Percentiles rank a stretch among this genome's conserved stretches.
These are phyloP conservation scores for Phragmatobia fuliginosa DNA, from an alignment of 2,888 invertebrate genomes.

Conservation along the genomic window DNA sequence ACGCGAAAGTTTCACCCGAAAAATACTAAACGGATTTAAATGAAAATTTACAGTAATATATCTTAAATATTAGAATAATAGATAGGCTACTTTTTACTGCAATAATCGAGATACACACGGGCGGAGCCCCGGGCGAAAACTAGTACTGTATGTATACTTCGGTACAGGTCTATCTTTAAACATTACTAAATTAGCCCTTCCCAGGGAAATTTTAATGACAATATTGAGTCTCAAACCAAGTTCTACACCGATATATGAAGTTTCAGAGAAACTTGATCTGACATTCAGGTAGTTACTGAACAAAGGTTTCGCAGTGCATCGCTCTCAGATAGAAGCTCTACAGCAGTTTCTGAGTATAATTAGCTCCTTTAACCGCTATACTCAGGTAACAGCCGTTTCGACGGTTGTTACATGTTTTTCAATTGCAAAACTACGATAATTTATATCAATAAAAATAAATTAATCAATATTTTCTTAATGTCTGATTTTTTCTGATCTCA, in stretches of 20 bases:
- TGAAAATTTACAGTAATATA: too few species aligned
- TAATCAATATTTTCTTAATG: neutral
- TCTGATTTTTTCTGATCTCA: neutral
- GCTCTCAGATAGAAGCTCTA: constrained; percentile 22
- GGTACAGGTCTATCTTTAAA: neutral
- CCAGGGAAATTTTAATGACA: neutral
- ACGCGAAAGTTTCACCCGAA: too few species aligned
- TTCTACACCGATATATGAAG: neutral
- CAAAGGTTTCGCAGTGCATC: constrained; percentile 15
- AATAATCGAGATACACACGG: too few species aligned
- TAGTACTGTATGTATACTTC: too few species aligned
- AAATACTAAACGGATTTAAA: too few species aligned
- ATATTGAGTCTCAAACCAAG: neutral
- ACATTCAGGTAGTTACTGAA: constrained; percentile 11
- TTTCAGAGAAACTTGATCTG: constrained; percentile 5
- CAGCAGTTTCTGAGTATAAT: constrained; percentile 40
- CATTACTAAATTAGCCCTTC: neutral
- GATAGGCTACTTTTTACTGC: too few species aligned
- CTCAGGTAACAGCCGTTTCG: neutral
- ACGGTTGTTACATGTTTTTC: too few species aligned
- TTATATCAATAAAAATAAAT: neutral
- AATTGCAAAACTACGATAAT: neutral
- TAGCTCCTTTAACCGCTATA: constrained; percentile 31
- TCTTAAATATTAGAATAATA: too few species aligned
- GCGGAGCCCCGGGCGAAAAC: too few species aligned